Evolutionary conservation across 2,113 vertebrate species (phyloP).

Genomic region (Gadus chalcogrammus): DNA sequence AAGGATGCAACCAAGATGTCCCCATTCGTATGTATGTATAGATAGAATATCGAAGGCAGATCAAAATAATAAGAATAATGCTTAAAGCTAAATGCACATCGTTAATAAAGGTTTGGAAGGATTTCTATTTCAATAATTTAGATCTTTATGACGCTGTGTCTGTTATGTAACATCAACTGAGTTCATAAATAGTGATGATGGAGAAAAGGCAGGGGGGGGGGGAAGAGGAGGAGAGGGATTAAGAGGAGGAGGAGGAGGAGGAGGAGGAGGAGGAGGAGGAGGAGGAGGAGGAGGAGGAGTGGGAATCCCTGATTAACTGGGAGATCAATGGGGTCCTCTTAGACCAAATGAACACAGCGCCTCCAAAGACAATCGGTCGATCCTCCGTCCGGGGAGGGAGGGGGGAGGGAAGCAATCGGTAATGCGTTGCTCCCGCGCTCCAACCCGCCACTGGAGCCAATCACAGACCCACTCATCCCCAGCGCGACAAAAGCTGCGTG

Average conservation of each 20-base stretch:
- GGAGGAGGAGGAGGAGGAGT: no score
- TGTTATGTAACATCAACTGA: constrained; percentile 15
- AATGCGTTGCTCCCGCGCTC: no score
- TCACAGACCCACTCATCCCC: no score
- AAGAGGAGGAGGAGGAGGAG: no score
- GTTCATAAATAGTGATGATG: constrained; percentile 26
- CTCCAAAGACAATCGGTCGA: no score
- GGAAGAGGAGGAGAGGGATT: background rate
- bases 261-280: background rate
- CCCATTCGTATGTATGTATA: background rate
- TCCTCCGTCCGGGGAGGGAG: no score
- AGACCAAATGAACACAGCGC: no score
- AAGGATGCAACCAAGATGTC: background rate
- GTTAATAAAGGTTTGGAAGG: background rate
- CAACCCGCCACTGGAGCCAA: no score
- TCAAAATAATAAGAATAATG: background rate
- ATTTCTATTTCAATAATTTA: background rate
- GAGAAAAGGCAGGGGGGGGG: background rate
- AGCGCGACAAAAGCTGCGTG: no score
- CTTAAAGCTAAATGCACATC: background rate
- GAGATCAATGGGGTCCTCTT: no score
- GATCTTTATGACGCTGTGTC: background rate
- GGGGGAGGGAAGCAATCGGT: no score
- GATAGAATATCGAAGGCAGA: background rate
- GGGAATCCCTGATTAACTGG: no score